Conservation (phyloP, 2,888 invertebrate genomes). For the Globia sparganii region DNA sequence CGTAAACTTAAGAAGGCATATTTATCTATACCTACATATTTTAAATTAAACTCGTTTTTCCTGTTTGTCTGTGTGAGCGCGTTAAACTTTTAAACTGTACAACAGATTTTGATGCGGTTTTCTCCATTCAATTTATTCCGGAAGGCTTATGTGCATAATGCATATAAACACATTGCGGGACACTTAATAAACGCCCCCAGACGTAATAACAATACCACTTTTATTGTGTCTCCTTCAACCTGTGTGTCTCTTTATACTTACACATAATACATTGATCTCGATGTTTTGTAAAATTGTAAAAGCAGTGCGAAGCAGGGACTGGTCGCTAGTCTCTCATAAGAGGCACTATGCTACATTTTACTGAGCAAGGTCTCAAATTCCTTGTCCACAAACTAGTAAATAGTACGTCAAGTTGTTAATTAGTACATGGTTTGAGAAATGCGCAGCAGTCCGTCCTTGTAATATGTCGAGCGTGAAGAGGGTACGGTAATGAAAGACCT, state of each 20-base stretch:
- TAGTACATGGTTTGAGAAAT: constrained; percentile 82
- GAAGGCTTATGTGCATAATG: too few species aligned
- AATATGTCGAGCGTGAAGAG: constrained; percentile 77
- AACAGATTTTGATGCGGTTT: not conserved
- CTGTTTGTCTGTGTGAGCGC: not conserved
- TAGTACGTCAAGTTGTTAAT: constrained; percentile 77
- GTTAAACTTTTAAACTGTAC: not conserved
- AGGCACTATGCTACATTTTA: not conserved
- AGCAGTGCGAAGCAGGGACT: not conserved
- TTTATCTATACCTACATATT: not conserved
- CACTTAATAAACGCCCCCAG: not conserved
- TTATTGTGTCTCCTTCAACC: not conserved
- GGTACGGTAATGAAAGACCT: constrained; percentile 80
- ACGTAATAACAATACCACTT: not conserved
- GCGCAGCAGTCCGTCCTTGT: constrained; percentile 75
- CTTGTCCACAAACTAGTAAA: constrained; percentile 54
- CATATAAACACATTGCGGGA: not conserved
- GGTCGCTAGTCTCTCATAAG: not conserved
- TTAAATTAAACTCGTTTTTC: not conserved
- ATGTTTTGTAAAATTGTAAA: not conserved
- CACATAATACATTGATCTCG: not conserved
- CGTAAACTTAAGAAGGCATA: not conserved
- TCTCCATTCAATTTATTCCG: not conserved
- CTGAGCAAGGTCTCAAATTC: constrained; percentile 37
- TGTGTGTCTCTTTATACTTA: not conserved